phyloP scores from a whole-genome alignment of 2,888 invertebrate species.

The Melieria omissa region DNA sequence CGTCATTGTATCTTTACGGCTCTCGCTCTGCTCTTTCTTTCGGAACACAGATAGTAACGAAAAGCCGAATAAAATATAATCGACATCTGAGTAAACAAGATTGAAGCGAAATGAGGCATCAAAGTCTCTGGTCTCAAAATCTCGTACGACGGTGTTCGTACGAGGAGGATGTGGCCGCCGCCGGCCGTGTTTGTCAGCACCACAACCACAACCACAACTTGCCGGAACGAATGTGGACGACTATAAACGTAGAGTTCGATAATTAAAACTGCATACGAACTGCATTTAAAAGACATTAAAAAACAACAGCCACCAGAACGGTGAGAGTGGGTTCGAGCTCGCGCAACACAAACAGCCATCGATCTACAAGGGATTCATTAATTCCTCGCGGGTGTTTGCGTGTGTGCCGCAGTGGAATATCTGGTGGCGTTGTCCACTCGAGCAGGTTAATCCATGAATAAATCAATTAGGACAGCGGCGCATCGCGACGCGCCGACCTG shows the following conservation, averaged over 20 bases:
- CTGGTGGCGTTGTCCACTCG: slow-evolving; percentile 9
- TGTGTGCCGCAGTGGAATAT: background rate
- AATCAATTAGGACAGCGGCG: slow-evolving; percentile 45
- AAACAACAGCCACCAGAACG: slow-evolving; percentile 1
- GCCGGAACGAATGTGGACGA: slow-evolving; percentile 3
- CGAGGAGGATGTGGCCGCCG: slow-evolving; percentile 20
- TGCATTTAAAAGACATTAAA: background rate
- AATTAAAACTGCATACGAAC: slow-evolving; percentile 27
- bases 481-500: slow-evolving; percentile 8
- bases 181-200: background rate
- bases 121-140: too few relatives aligned
- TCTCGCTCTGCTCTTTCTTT: too few relatives aligned
- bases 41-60: too few relatives aligned
- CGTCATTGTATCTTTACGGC: too few relatives aligned
- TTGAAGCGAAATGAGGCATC: too few relatives aligned
- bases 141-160: slow-evolving; percentile 15
- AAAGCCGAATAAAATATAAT: too few relatives aligned
- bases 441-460: slow-evolving; percentile 47
- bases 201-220: background rate
- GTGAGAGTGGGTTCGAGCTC: slow-evolving; percentile 2
- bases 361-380: slow-evolving; percentile 20
- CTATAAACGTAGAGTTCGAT: slow-evolving; percentile 22
- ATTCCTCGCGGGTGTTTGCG: background rate
- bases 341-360: slow-evolving; percentile 14
- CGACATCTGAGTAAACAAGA: too few relatives aligned